Percentiles rank a stretch among this genome's conserved stretches.
Conservation (phyloP, 1,140 invertebrate genomes). For the Oreohelix idahoensis region DNA sequence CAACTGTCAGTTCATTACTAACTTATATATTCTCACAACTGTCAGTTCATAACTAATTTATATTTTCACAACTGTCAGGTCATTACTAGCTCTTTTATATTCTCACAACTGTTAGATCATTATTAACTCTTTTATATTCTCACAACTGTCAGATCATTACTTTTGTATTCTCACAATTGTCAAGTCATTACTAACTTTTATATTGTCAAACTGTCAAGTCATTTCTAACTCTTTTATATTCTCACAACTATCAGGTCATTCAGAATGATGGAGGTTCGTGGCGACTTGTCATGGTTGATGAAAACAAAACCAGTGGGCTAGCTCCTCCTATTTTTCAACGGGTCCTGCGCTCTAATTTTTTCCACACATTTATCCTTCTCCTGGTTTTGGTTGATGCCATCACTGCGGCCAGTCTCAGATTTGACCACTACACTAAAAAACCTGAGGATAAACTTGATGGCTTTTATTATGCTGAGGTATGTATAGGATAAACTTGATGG, state of each 20-base stretch:
- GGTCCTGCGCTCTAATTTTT: conserved; percentile 89
- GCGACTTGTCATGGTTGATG: conserved; percentile 95
- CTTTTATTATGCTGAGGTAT: conserved; percentile 94
- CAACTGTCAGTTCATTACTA: too few relatives aligned
- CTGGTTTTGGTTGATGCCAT: conserved; percentile 96
- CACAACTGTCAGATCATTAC: too few relatives aligned
- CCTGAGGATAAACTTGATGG: conserved; percentile 83
- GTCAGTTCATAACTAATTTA: too few relatives aligned
- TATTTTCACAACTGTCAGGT: too few relatives aligned
- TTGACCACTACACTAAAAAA: conserved; percentile 89
- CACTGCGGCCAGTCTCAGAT: conserved; percentile 95
- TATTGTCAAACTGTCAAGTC: too few relatives aligned
- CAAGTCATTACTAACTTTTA: too few relatives aligned
- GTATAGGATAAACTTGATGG: too few relatives aligned
- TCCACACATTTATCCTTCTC: conserved; percentile 92
- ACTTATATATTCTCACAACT: too few relatives aligned
- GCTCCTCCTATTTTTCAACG: conserved; percentile 87
- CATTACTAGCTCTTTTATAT: too few relatives aligned
- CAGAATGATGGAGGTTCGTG: conserved; percentile 77
- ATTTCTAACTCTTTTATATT: neutral
- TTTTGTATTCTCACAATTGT: too few relatives aligned
- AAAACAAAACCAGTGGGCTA: conserved; percentile 91
- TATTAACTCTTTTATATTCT: too few relatives aligned
- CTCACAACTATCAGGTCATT: conserved; percentile 79
- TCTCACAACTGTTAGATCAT: too few relatives aligned